Evolutionary conservation across 1,140 invertebrate species (phyloP).

Genomic region (Euglossa dilemma): DNA sequence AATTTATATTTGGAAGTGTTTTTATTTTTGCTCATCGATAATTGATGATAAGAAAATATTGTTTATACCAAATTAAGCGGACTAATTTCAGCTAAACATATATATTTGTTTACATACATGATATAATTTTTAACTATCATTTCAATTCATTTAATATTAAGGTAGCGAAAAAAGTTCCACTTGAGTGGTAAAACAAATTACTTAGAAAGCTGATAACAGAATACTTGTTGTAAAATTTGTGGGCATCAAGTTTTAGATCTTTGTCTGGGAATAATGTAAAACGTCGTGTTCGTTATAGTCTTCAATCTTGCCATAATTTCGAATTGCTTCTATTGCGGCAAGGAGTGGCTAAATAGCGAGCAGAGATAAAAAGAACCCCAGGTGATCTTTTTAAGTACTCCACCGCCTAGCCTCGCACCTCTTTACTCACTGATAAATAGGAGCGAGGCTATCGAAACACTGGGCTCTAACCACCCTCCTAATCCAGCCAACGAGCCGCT

Average conservation of each 20-base stretch:
- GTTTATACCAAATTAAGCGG: too few species aligned
- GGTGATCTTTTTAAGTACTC: conserved; percentile 11
- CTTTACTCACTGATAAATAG: conserved; percentile 24
- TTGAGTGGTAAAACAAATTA: too few species aligned
- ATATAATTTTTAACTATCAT: too few species aligned
- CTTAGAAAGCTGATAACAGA: too few species aligned
- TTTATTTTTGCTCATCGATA: too few species aligned
- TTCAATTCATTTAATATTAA: too few species aligned
- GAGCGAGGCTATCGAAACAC: conserved; percentile 8
- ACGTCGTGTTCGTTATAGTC: background rate
- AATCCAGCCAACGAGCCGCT: conserved; percentile 22
- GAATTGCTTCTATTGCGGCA: too few species aligned
- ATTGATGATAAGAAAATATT: too few species aligned
- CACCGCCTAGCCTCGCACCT: background rate
- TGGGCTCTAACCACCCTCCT: conserved; percentile 7
- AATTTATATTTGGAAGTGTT: too few species aligned
- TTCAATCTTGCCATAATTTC: background rate
- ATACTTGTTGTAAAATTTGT: background rate
- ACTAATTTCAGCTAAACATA: too few species aligned
- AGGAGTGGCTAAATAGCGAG: background rate
- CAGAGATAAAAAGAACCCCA: background rate
- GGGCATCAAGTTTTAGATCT: background rate
- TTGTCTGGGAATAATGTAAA: background rate
- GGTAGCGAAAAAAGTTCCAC: too few species aligned
- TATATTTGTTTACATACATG: too few species aligned